phyloP scores from a whole-genome alignment of 2,113 vertebrate genomes.

The Holacanthus passer region DNA sequence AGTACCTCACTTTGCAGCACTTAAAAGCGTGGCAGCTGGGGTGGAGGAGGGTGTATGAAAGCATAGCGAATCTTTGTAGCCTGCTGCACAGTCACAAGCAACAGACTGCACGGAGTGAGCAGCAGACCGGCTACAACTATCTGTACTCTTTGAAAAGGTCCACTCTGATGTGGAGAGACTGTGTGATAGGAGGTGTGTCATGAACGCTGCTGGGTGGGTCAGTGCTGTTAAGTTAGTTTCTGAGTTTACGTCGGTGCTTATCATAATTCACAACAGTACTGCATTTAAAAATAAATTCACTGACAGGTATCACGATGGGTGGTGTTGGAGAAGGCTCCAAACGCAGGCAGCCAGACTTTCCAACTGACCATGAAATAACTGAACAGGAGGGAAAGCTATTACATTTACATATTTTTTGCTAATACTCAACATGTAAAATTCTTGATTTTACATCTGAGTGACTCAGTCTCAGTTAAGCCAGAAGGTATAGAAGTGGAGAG shows the following conservation, averaged over 20 bases:
- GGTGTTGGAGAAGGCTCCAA: neutral
- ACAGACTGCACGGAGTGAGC: constrained; percentile 28
- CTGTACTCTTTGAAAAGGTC: constrained; percentile 39
- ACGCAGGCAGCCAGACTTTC: constrained; percentile 9
- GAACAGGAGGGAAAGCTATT: constrained; percentile 15
- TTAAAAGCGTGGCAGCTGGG: constrained; percentile 44
- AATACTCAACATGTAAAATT: constrained; percentile 28
- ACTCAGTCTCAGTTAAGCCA: constrained; percentile 59
- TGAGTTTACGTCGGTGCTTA: neutral
- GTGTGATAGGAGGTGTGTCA: constrained; percentile 35
- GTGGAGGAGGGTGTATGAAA: constrained; percentile 47
- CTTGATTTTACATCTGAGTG: constrained; percentile 76
- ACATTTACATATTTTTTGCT: constrained; percentile 42
- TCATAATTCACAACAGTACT: neutral
- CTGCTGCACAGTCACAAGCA: constrained; percentile 18
- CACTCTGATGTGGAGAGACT: constrained; percentile 17
- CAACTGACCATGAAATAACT: constrained; percentile 15
- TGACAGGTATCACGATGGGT: constrained; percentile 4
- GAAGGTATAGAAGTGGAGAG: constrained; percentile 64
- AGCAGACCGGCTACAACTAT: constrained; percentile 33
- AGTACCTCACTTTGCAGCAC: constrained; percentile 26
- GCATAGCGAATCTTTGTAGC: constrained; percentile 42
- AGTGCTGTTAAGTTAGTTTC: constrained; percentile 20
- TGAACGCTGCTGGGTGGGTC: constrained; percentile 4
- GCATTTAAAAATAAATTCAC: neutral